Conservation (phyloP, 2,113 vertebrate genomes). For the Solea solea region DNA sequence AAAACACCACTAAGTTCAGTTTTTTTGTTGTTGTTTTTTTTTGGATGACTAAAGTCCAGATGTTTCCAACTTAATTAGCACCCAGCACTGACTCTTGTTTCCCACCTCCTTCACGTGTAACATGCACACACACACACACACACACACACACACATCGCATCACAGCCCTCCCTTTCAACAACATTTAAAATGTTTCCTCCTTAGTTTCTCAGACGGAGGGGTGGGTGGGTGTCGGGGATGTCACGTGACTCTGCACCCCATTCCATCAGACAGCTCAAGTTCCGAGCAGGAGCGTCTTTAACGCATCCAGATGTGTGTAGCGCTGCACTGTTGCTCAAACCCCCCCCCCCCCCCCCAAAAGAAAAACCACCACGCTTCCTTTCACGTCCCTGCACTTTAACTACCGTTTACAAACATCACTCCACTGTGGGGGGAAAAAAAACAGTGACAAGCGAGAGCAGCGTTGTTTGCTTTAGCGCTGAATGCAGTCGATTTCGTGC, state of each 20-base stretch:
- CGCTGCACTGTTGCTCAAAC: slow-evolving; percentile 61
- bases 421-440: not conserved
- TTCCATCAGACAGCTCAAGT: slow-evolving; percentile 80
- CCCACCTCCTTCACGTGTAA: slow-evolving; percentile 5
- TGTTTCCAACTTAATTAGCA: slow-evolving; percentile 46
- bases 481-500: slow-evolving; percentile 45
- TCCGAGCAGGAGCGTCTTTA: slow-evolving; percentile 73
- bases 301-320: slow-evolving; percentile 78
- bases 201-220: slow-evolving; percentile 63
- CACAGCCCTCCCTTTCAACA: slow-evolving; percentile 35
- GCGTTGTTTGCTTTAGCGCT: slow-evolving; percentile 2
- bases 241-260: slow-evolving; percentile 82
- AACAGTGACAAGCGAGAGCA: too few relatives aligned
- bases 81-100: not conserved
- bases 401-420: not conserved
- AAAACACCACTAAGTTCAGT: not conserved
- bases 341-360: slow-evolving; percentile 12
- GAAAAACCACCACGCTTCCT: not conserved
- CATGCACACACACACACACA: slow-evolving; percentile 15
- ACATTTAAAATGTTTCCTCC: slow-evolving; percentile 73
- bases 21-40: slow-evolving; percentile 3
- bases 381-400: not conserved
- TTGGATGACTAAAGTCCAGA: slow-evolving; percentile 22
- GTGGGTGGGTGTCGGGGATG: slow-evolving; percentile 2
- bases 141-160: not conserved